Evolutionary conservation across 53 echinoderm and acorn worm species (phyloP), one percentile per base, ranked within the genome.

Genomic region (Patiria pectinifera): DNA sequence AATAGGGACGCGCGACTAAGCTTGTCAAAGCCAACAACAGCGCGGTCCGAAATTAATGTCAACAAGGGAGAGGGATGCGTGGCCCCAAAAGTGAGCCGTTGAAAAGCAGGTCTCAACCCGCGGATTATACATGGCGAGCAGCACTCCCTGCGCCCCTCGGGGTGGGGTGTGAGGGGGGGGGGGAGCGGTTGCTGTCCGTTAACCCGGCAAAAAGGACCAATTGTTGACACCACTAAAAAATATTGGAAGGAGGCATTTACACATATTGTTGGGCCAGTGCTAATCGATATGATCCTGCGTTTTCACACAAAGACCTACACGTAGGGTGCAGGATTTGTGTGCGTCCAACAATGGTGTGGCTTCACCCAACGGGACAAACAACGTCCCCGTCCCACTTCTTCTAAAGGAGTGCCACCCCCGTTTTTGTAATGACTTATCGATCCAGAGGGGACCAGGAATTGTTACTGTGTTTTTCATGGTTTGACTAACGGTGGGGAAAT

Each of bases 11-110:
- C 84, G 53, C 84, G 63, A 11, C 82, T 62, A 84, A 84, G 84
- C 84, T 66, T 59, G 4, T 22, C 62, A 80, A 80, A 80, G 90
- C 90, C 80, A 62, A 46, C 66, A 90, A 63, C 46, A 81, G 59
- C 60, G 80, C 48, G 69, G 80, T 69, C 59, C 48, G 63, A 81
- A 90, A 90, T 90, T 90, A 90, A 69, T 90, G 90, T 90, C 90
- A 90, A 90, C 90, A 90, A 59, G 22, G 47, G 49, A 80, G 66
- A 45, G 81, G 62, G 23, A 62, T 12, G 66, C 24, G 6, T 4
- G 81, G 90, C 46, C 80, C 44, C 90, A 80, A 90, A 86, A 81
- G 90, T 43, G 87, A 78, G 62, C 35, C 60, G 87, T 87, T 87
- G 87, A 87, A 87, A 84, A 87, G 87, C 11, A 21, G 59, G 10